phyloP scores from a whole-genome alignment of 2,888 invertebrate species.

The Drosophila gaucha region DNA sequence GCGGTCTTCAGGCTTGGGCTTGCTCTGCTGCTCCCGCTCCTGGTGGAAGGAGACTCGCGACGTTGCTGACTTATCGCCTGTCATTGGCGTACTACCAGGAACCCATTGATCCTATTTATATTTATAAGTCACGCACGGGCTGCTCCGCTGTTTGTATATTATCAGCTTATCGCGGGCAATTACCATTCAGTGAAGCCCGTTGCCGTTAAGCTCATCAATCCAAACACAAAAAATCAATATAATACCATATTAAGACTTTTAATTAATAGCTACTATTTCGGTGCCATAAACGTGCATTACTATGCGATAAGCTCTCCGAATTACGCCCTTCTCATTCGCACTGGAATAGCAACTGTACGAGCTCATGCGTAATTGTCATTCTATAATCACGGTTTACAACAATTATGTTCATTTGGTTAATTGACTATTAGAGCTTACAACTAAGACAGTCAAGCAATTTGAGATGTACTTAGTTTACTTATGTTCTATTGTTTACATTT shows the following conservation, averaged over 20 bases:
- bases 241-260: constrained; percentile 58
- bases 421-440: constrained; percentile 6
- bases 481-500: background rate
- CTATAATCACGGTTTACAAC: constrained; percentile 23
- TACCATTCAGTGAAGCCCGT: constrained; percentile 39
- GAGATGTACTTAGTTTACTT: background rate
- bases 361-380: constrained; percentile 30
- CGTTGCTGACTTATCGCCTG: constrained; percentile 48
- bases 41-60: constrained; percentile 34
- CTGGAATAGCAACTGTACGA: constrained; percentile 1
- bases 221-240: constrained; percentile 63
- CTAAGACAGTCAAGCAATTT: background rate
- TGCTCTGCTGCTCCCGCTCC: constrained; percentile 17
- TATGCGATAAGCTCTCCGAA: constrained; percentile 44
- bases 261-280: constrained; percentile 56
- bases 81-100: constrained; percentile 51
- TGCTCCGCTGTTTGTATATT: constrained; percentile 22
- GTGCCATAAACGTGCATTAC: constrained; percentile 52
- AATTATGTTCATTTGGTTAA: constrained; percentile 19
- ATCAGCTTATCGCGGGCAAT: constrained; percentile 64
- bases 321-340: constrained; percentile 12
- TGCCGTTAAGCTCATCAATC: constrained; percentile 50
- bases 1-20: constrained; percentile 9
- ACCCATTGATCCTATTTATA: constrained; percentile 47
- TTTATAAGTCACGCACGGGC: constrained; percentile 39